Conservation (phyloP, 1,140 invertebrate genomes). For the Oryctes rhinoceros region DNA sequence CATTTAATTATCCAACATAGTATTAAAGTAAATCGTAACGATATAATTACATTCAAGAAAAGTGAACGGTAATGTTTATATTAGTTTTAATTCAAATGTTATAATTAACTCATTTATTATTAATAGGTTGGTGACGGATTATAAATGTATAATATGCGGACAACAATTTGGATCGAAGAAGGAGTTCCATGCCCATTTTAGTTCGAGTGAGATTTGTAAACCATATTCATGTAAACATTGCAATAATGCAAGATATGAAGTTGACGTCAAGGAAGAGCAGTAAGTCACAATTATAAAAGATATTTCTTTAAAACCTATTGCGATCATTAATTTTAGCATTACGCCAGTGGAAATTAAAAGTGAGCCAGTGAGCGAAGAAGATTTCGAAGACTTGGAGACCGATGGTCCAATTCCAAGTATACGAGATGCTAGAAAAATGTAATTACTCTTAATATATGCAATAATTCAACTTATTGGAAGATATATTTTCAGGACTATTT, state of each 20-base stretch:
- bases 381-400: background rate
- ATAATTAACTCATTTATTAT: background rate
- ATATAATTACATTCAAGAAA: background rate
- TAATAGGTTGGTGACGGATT: background rate
- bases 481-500: background rate
- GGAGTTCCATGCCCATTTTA: background rate
- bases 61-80: background rate
- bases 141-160: background rate
- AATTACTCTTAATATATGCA: no score
- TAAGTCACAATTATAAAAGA: no score
- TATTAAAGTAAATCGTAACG: background rate
- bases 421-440: background rate
- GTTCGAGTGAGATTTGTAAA: background rate
- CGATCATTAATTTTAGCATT: background rate
- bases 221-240: background rate
- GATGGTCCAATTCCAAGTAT: background rate
- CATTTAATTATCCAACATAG: background rate
- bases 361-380: background rate
- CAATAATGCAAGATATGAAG: background rate
- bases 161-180: constrained; percentile 4
- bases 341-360: background rate
- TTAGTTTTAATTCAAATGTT: background rate
- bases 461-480: no score
- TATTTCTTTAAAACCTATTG: no score
- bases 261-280: background rate